Conservation (phyloP, 2,888 invertebrate genomes). For the Drosophila koepferae region DNA sequence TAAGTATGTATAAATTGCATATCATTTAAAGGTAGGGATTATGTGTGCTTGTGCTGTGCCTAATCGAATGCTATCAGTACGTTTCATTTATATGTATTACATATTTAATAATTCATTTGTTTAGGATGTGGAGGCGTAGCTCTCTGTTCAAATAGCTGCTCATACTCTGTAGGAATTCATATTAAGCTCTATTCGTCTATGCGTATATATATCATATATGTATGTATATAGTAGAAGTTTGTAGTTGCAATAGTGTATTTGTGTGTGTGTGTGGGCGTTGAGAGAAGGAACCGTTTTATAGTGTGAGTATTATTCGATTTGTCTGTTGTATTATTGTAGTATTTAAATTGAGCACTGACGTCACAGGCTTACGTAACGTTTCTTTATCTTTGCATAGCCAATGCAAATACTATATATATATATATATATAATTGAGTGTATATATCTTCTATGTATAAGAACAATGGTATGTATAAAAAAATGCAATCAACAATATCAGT, state of each 20-base stretch:
- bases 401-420: slow-evolving; percentile 39
- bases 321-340: slow-evolving; percentile 44
- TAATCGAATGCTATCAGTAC: slow-evolving; percentile 44
- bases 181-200: slow-evolving; percentile 72
- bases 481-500: slow-evolving; percentile 79
- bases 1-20: slow-evolving; percentile 10
- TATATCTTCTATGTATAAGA: slow-evolving; percentile 55
- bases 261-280: slow-evolving; percentile 28
- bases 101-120: slow-evolving; percentile 19
- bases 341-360: slow-evolving; percentile 67
- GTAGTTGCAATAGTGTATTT: slow-evolving; percentile 8
- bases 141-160: slow-evolving; percentile 18
- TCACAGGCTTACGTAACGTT: slow-evolving; percentile 28
- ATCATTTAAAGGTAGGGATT: slow-evolving; percentile 11
- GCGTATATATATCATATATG: slow-evolving; percentile 26
- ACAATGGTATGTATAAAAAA: slow-evolving; percentile 74
- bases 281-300: slow-evolving; percentile 64
- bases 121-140: slow-evolving; percentile 26
- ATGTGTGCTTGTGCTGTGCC: slow-evolving; percentile 27
- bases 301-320: slow-evolving; percentile 35
- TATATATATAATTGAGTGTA: slow-evolving; percentile 29
- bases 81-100: slow-evolving; percentile 5
- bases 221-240: slow-evolving; percentile 16
- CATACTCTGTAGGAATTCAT: slow-evolving; percentile 66
- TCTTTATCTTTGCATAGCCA: slow-evolving; percentile 31